Evolutionary conservation across 2,113 vertebrate genomes (phyloP).

Genomic region (Tor tambroides): DNA sequence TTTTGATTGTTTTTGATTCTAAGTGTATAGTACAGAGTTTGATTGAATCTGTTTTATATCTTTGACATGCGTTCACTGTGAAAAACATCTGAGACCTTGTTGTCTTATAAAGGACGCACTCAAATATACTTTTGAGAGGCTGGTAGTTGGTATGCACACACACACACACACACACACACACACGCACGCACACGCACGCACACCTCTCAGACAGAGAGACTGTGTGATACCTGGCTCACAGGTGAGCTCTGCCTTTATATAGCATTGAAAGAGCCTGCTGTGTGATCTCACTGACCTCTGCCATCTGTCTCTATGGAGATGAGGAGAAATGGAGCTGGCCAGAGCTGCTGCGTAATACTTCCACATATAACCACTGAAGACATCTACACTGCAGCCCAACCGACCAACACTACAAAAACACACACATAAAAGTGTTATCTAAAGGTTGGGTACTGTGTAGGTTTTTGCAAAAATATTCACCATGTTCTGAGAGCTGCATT

Average conservation of each 20-base stretch:
- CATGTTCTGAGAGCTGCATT: neutral
- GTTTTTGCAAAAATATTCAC: neutral
- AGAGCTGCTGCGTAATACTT: neutral
- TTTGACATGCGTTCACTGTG: too few relatives aligned
- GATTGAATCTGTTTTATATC: too few relatives aligned
- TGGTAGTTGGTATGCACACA: neutral
- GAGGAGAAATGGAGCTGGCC: conserved; percentile 7
- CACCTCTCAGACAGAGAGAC: neutral
- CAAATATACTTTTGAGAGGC: neutral
- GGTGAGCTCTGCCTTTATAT: conserved; percentile 67
- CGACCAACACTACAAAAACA: neutral
- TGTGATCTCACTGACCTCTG: conserved; percentile 62
- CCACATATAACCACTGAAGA: conserved; percentile 19
- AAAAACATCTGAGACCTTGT: neutral
- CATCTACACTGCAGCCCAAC: neutral
- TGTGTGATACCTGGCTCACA: conserved; percentile 51
- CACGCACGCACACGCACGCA: neutral
- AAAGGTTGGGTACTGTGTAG: neutral
- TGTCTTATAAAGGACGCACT: neutral
- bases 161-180: neutral
- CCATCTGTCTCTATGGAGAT: conserved; percentile 70
- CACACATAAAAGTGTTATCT: neutral
- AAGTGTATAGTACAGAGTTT: too few relatives aligned
- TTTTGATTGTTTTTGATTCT: too few relatives aligned
- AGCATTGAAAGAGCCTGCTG: conserved; percentile 67